Conservation (phyloP, 2,888 invertebrate species). For the Blastobasis lacticolella region DNA sequence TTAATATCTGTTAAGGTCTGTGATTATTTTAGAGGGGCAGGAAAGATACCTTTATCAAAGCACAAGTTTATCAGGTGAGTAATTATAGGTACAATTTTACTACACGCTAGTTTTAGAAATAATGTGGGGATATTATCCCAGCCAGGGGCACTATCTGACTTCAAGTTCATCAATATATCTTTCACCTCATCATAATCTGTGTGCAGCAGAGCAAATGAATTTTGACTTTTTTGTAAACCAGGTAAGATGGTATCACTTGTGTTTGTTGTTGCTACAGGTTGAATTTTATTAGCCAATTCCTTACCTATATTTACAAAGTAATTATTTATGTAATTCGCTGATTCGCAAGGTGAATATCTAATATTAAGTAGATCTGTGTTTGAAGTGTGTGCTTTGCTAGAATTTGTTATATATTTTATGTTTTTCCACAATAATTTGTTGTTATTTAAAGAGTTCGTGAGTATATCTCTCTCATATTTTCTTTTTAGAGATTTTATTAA, state of each 20-base stretch:
- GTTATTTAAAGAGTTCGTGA: not conserved
- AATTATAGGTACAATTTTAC: not conserved
- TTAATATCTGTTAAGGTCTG: not conserved
- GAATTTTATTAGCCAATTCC: not conserved
- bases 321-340: not conserved
- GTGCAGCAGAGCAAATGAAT: not conserved
- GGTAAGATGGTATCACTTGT: not conserved
- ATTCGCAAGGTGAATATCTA: not conserved
- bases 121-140: not conserved
- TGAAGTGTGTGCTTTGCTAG: not conserved
- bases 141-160: not conserved
- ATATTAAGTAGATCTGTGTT: not conserved
- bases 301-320: not conserved
- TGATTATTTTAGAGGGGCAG: not conserved
- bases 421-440: not conserved
- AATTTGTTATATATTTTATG: not conserved
- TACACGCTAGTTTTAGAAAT: not conserved
- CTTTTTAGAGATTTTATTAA: not conserved
- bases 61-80: not conserved
- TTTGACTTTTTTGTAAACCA: no score
- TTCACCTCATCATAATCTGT: not conserved
- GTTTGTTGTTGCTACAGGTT: not conserved
- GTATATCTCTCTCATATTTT: not conserved
- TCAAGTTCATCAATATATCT: not conserved
- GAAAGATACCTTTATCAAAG: not conserved